Evolutionary conservation across 2,888 invertebrate genomes (phyloP).

Genomic region (Caenorhabditis sp.): DNA sequence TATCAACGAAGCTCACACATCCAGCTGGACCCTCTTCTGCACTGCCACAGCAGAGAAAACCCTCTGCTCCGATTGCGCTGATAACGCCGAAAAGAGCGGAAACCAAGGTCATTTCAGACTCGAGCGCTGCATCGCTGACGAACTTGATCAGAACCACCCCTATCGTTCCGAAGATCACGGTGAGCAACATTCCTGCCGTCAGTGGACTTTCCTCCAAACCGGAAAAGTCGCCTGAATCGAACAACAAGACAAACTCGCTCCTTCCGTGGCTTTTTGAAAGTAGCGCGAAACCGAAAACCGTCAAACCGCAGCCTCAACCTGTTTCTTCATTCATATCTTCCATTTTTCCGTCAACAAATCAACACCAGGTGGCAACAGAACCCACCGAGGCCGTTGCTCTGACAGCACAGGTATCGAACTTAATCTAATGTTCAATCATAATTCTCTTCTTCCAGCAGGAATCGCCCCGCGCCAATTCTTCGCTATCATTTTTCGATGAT

Average conservation of each 20-base stretch:
- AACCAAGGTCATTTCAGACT: neutral
- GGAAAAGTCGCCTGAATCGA: neutral
- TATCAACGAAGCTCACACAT: neutral
- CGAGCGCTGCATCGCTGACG: neutral
- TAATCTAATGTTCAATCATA: neutral
- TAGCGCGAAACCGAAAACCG: slow-evolving; percentile 12
- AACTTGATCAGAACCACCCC: slow-evolving; percentile 21
- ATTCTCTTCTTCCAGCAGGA: slow-evolving; percentile 14
- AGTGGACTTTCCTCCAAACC: neutral
- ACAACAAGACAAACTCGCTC: slow-evolving; percentile 34
- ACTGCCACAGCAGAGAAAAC: neutral
- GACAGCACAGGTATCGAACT: slow-evolving; percentile 15
- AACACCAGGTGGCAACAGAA: slow-evolving; percentile 17
- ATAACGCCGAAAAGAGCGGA: neutral
- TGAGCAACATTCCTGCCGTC: neutral
- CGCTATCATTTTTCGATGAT: slow-evolving; percentile 59
- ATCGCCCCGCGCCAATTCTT: slow-evolving; percentile 43
- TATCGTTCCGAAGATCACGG: slow-evolving; percentile 28
- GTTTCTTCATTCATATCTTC: neutral
- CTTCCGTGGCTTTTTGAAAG: slow-evolving; percentile 49
- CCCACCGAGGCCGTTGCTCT: neutral
- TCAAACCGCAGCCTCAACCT: slow-evolving; percentile 8
- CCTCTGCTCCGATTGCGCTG: neutral
- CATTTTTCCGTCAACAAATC: neutral
- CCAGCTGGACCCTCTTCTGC: neutral